Evolutionary conservation across 2,113 vertebrate genomes (phyloP), one percentile per base, ranked within the genome.

Genomic region (Microtus montanus): DNA sequence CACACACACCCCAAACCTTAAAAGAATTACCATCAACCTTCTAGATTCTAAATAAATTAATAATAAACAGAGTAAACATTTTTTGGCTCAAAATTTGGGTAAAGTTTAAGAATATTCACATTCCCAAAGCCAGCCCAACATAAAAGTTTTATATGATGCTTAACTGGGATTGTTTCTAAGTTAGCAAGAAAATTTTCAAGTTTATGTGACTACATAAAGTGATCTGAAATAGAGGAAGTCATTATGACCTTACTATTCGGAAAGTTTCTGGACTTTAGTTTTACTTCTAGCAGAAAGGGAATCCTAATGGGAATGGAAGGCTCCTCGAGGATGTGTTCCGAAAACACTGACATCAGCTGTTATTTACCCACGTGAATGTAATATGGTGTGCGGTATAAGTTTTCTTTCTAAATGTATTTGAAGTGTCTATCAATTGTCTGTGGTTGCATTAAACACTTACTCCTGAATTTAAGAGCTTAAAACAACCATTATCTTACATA

Each of bases 91-190:
- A 63, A 49, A 73, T 87, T 19, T 87, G 5, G 52, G 68, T 64
- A 74, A 92, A 92, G 70, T 92, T 61, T 87, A 97, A 96, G 61
- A 90, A 70, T 61, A 70, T 47, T 93, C 41, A 86, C 38, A 22
- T 89, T 91, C 17, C 68, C 92, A 96, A 92, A 92, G 44, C 10
- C 73, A 92, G 7, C 19, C 35, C 52, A 82, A 63, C 12, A 68
- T 80, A 78, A 87, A 88, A 35, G 26, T 82, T 86, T 88, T 77
- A 70, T 92, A 47, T 90, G 70, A 90, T 73, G 17, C 19, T 86
- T 78, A 85, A 24, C 49, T 75, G 10, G 10, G 33, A 11, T 73
- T 63, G 30, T 66, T 96, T 93, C 87, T 88, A 94, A 83, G 35
- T 88, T 89, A 96, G 41, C 28, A 68, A 63, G 83, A 79, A 93